Evolutionary conservation across 92 coral and sea anemone genomes (phyloP).

Genomic region (Actinostola sp.): DNA sequence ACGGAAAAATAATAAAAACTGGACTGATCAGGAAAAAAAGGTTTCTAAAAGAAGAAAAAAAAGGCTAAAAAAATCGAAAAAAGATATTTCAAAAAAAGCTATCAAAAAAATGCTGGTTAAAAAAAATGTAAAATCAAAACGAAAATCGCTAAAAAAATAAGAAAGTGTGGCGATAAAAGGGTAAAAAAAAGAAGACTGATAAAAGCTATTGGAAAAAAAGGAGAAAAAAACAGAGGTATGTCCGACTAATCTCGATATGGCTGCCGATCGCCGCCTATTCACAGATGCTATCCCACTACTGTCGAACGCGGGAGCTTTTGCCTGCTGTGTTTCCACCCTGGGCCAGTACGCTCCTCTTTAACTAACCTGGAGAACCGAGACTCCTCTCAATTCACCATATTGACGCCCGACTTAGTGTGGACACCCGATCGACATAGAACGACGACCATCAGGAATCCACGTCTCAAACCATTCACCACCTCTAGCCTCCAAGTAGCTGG

Average conservation of each 20-base stretch:
- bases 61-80: neutral
- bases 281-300: slow-evolving; percentile 90
- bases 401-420: slow-evolving; percentile 88
- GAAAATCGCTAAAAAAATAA: too few species aligned
- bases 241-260: slow-evolving; percentile 84
- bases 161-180: neutral
- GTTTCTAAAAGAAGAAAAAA: neutral
- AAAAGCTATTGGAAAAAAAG: slow-evolving; percentile 3
- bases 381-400: slow-evolving; percentile 77
- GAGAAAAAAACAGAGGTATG: slow-evolving; percentile 31
- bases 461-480: slow-evolving; percentile 68
- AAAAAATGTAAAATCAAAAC: too few species aligned
- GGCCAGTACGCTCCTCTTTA: slow-evolving; percentile 81
- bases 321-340: slow-evolving; percentile 93
- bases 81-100: neutral
- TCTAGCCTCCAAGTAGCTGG: slow-evolving; percentile 76
- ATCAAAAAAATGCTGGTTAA: neutral
- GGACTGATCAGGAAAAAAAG: neutral
- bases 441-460: slow-evolving; percentile 65
- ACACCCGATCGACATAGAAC: slow-evolving; percentile 85
- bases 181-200: neutral
- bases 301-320: slow-evolving; percentile 90
- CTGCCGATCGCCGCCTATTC: slow-evolving; percentile 82
- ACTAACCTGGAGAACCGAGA: slow-evolving; percentile 69
- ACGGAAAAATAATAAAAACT: neutral